Evolutionary conservation across 2,888 invertebrate species (phyloP).

Genomic region (Macrophya alboannulata): DNA sequence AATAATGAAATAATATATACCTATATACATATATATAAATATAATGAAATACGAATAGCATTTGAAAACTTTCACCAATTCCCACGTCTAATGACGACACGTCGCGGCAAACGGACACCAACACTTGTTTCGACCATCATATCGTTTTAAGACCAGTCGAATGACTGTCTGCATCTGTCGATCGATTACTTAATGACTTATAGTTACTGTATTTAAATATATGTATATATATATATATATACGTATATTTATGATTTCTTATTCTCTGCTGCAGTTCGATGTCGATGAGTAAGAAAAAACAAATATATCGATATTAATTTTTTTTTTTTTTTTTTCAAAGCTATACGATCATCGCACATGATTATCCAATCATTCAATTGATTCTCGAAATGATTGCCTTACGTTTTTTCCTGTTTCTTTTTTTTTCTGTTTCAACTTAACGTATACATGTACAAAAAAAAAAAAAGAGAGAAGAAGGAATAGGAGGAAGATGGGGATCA

Average conservation of each 20-base stretch:
- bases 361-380: slow-evolving; percentile 7
- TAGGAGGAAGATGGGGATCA: neutral
- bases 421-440: too few species aligned
- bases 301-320: neutral
- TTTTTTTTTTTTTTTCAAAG: neutral
- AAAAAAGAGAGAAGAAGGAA: too few species aligned
- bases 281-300: neutral
- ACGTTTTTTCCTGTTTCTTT: neutral
- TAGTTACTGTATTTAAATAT: slow-evolving; percentile 12
- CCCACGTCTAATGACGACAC: slow-evolving; percentile 53
- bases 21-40: neutral
- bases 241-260: neutral
- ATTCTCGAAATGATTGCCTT: neutral
- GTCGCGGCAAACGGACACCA: neutral
- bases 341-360: neutral
- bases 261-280: neutral
- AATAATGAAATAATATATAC: neutral
- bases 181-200: slow-evolving; percentile 52
- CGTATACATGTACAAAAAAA: too few species aligned
- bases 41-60: slow-evolving; percentile 45
- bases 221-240: neutral
- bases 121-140: neutral
- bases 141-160: neutral
- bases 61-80: slow-evolving; percentile 53
- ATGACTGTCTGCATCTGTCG: slow-evolving; percentile 3